These are phyloP conservation scores for Tortrix viridana DNA, from an alignment of 2,888 invertebrate genomes.

Conservation along the genomic window DNA sequence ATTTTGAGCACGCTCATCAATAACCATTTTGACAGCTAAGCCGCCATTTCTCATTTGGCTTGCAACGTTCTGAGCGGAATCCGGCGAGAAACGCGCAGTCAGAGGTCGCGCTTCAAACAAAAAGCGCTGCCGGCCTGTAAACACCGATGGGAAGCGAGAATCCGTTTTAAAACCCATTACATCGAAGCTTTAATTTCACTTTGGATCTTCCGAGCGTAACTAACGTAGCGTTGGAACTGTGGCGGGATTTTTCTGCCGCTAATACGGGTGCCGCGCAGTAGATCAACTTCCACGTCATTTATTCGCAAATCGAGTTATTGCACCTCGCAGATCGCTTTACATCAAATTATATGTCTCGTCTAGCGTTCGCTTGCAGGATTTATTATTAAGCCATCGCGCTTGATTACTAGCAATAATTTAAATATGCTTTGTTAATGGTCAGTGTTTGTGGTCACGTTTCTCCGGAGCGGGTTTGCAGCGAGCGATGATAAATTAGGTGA, in stretches of 20 bases:
- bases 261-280: conserved; percentile 62
- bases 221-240: conserved; percentile 68
- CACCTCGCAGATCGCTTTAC: conserved; percentile 77
- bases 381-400: conserved; percentile 24
- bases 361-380: conserved; percentile 28
- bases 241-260: conserved; percentile 60
- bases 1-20: conserved; percentile 73
- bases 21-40: conserved; percentile 78
- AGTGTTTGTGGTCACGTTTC: conserved; percentile 19
- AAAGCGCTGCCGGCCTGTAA: conserved; percentile 56
- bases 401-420: conserved; percentile 27
- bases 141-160: conserved; percentile 61
- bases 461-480: neutral
- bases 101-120: conserved; percentile 68
- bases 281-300: conserved; percentile 81
- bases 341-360: conserved; percentile 61
- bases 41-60: conserved; percentile 76
- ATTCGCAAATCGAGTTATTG: conserved; percentile 81
- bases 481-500: conserved; percentile 10
- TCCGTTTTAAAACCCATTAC: conserved; percentile 62
- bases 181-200: conserved; percentile 67
- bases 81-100: conserved; percentile 64
- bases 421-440: conserved; percentile 22
- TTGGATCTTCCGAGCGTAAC: conserved; percentile 56
- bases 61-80: conserved; percentile 62